phyloP scores from a whole-genome alignment of 2,888 invertebrate species.

The Eupithecia abbreviata region DNA sequence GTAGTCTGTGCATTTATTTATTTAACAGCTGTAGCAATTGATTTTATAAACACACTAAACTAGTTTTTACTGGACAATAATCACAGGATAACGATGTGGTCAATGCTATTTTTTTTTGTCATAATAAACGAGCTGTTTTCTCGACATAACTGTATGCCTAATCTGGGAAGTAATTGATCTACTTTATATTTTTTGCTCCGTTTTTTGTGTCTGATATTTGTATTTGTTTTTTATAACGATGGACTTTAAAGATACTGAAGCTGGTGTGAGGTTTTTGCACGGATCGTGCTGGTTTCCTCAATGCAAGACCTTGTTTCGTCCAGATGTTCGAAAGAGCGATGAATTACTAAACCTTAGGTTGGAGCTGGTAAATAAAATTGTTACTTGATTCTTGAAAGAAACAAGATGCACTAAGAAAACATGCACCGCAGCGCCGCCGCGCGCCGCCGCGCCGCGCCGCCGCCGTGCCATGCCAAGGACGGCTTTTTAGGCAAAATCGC shows the following conservation, averaged over 20 bases:
- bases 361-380: conserved; percentile 49
- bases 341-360: conserved; percentile 47
- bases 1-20: background rate
- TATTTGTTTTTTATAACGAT: conserved; percentile 48
- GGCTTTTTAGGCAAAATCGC: no score
- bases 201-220: conserved; percentile 44
- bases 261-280: conserved; percentile 68
- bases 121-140: conserved; percentile 30
- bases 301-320: conserved; percentile 74
- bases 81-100: conserved; percentile 36
- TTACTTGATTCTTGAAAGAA: background rate
- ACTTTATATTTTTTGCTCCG: conserved; percentile 56
- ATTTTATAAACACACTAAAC: conserved; percentile 39
- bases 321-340: conserved; percentile 69
- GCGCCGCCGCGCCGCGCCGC: no score
- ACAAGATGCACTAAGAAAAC: background rate
- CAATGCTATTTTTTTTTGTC: conserved; percentile 50
- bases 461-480: no score
- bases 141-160: conserved; percentile 62
- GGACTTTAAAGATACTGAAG: conserved; percentile 72
- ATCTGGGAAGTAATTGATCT: conserved; percentile 67
- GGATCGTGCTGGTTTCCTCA: conserved; percentile 68
- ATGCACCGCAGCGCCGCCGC: no score
- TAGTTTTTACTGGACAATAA: conserved; percentile 46
- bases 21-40: conserved; percentile 40